Base-by-base conservation (phyloP, 2,888 invertebrate genomes). In the Drosophila niveifrons region DNA sequence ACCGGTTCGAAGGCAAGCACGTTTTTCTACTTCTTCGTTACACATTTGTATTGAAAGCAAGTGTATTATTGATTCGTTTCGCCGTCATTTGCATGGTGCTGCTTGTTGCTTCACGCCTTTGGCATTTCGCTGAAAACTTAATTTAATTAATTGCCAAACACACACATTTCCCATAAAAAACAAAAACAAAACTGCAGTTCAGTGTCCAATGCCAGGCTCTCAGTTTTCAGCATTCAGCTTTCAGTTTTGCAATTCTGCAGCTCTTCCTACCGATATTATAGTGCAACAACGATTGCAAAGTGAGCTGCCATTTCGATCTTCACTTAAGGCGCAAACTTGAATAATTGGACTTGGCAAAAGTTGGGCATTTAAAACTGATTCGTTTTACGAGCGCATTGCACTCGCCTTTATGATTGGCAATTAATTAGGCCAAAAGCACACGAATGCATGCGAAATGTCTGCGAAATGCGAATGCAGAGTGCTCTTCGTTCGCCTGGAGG, bases 131-230 rank as follows among this genome's bases (percentile, higher is more conserved):
- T 88, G 89, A 85, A 89, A 89, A 88, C 78, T 86, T 86, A 85
- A 86, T 86, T 86, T 86, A 86, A 86, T 86, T 86, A 86, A 86
- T 86, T 86, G 88, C 84, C 84, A 84, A 82, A 89, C 87, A 83
- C 76, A 83, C 69, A 77, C 76, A 80, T 75, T 75, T 72, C 56
- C 72, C 71, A 82, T 88, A 72, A 87, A 73, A 76, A 10, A 3
- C 1, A 31, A 10, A 31, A 31, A n/a, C 36, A 36, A n/a, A 11
- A 4, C 34, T 50, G 58, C 58, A 57, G 47, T 57, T 57, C 65
- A 69, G 4, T 36, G 36, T 34, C 34, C 43, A 55, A 18, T 43
- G 31, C 41, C 55, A 69, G 31, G 31, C 56, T 56, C 41, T 28
- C 46, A 65, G 50, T 28, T 41, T 34, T 41, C 58, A 63, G 36